Evolutionary conservation across 2,888 invertebrate genomes (phyloP).

Genomic region (Volucella inflata): DNA sequence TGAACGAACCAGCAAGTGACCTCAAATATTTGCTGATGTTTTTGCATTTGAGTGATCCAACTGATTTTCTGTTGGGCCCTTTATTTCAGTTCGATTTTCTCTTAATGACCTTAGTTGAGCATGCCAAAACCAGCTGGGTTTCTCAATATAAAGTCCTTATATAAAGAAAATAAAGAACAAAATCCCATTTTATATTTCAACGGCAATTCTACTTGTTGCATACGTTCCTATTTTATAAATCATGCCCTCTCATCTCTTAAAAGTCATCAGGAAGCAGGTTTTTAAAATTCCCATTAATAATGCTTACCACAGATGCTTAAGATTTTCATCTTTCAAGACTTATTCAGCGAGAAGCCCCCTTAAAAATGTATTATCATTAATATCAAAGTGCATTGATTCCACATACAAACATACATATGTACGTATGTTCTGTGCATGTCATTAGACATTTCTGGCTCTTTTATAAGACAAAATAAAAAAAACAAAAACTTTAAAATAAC

Average conservation of each 20-base stretch:
- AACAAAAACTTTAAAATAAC: constrained; percentile 12
- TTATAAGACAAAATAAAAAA: background rate
- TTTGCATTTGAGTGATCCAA: too few species aligned
- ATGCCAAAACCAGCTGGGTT: too few species aligned
- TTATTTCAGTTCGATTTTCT: too few species aligned
- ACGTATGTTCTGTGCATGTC: constrained; percentile 2
- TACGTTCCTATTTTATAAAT: background rate
- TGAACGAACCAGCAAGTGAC: too few species aligned
- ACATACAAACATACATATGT: background rate
- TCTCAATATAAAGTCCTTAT: too few species aligned
- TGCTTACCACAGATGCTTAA: constrained; percentile 20
- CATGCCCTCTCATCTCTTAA: constrained; percentile 15
- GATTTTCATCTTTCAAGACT: constrained; percentile 46
- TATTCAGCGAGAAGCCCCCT: constrained; percentile 30
- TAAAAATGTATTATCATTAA: constrained; percentile 36
- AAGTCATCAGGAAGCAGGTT: constrained; percentile 6
- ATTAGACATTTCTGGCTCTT: constrained; percentile 27
- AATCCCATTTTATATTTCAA: too few species aligned
- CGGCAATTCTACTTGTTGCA: constrained; percentile 33
- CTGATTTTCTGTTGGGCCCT: too few species aligned
- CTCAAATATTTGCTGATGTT: too few species aligned
- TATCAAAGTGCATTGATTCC: constrained; percentile 54
- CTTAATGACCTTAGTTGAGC: too few species aligned
- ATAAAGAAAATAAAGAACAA: too few species aligned
- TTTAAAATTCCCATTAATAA: constrained; percentile 48